Evolutionary conservation across 1,140 invertebrate species (phyloP).

Genomic region (Drosophila bipectinata): DNA sequence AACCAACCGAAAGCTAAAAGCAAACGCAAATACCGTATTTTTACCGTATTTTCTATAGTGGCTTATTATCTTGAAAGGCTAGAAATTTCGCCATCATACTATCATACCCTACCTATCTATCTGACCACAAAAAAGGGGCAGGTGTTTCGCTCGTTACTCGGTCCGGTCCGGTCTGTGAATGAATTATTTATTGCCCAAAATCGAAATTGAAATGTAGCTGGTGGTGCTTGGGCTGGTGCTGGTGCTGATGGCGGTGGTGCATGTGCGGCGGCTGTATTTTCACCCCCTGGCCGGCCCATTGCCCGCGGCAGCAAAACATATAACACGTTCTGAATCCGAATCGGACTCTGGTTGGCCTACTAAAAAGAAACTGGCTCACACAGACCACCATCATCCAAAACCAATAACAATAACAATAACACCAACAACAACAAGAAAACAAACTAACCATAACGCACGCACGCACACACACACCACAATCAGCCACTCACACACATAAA

Average conservation of each 20-base stretch:
- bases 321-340: constrained; percentile 39
- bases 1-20: background rate
- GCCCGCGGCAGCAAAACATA: constrained; percentile 28
- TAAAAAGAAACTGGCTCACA: constrained; percentile 63
- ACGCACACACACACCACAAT: constrained; percentile 9
- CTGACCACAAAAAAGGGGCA: background rate
- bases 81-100: background rate
- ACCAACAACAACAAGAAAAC: background rate
- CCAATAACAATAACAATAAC: background rate
- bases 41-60: background rate
- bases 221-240: background rate
- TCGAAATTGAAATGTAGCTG: background rate
- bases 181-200: constrained; percentile 8
- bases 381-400: constrained; percentile 11
- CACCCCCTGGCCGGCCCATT: background rate
- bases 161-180: background rate
- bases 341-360: constrained; percentile 61
- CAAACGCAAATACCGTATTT: background rate
- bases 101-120: background rate
- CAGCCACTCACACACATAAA: constrained; percentile 11
- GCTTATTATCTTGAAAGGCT: constrained; percentile 2
- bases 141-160: background rate
- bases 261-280: constrained; percentile 1
- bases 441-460: constrained; percentile 15
- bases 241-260: too few relatives aligned